Evolutionary conservation across 2,888 invertebrate species (phyloP).

Genomic region (Drosophila yooni): DNA sequence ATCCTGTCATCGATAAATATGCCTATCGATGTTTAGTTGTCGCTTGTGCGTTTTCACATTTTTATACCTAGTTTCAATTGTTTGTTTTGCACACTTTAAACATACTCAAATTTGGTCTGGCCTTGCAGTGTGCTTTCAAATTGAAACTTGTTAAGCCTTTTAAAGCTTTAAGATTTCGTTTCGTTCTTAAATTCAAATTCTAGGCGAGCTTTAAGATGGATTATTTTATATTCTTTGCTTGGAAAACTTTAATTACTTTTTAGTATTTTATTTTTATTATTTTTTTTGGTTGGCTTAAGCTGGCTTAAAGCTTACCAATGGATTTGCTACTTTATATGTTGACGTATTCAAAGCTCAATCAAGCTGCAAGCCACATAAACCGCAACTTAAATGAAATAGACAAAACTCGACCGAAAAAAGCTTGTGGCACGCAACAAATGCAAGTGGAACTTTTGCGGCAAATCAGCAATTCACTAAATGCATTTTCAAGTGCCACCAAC

Average conservation of each 20-base stretch:
- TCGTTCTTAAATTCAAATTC: too few species aligned
- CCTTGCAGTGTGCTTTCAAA: neutral
- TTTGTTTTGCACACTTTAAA: neutral
- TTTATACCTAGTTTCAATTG: neutral
- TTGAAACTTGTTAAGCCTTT: neutral
- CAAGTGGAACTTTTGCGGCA: neutral
- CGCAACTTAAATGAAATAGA: neutral
- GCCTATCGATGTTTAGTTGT: neutral
- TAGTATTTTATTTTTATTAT: neutral
- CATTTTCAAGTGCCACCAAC: constrained; percentile 26
- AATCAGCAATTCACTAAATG: constrained; percentile 7
- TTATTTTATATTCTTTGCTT: neutral
- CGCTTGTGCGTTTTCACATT: neutral
- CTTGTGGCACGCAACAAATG: neutral
- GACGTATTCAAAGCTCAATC: neutral
- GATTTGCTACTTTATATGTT: neutral
- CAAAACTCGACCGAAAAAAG: neutral
- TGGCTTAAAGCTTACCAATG: neutral
- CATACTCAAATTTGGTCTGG: neutral
- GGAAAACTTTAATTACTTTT: neutral
- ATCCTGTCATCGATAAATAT: constrained; percentile 17
- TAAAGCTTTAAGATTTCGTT: neutral
- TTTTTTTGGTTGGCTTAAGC: neutral
- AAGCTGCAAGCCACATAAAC: neutral
- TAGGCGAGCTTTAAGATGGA: too few species aligned